A percentile compares a stretch with the other conserved stretches of the same genome.
Evolutionary conservation across 2,113 vertebrate species (phyloP).

Genomic region (Corydoras sp.): DNA sequence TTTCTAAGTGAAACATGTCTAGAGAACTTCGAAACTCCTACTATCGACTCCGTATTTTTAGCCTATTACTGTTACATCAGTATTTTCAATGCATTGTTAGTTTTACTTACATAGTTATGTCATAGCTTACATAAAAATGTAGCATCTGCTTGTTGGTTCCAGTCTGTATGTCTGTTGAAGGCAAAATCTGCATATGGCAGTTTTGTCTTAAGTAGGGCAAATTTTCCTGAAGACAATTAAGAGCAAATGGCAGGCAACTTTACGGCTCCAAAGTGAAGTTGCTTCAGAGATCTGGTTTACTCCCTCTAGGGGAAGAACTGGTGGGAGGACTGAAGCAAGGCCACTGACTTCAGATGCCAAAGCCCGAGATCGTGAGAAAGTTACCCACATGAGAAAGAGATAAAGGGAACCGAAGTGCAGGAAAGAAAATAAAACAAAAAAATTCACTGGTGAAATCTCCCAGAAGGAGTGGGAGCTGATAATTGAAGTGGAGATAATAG

Average conservation of each 20-base stretch:
- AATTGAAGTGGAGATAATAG: slow-evolving; percentile 33
- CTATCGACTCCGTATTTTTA: neutral
- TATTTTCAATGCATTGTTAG: neutral
- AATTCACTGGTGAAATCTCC: slow-evolving; percentile 37
- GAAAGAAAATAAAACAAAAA: slow-evolving; percentile 30
- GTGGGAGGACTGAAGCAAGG: slow-evolving; percentile 12
- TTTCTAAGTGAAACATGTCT: neutral
- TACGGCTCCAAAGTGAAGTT: slow-evolving; percentile 17
- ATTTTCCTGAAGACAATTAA: slow-evolving; percentile 14
- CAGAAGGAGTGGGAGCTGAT: slow-evolving; percentile 29
- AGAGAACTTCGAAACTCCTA: too few species aligned
- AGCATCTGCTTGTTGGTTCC: neutral
- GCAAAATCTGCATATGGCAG: neutral
- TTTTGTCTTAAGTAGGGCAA: neutral
- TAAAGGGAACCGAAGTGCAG: slow-evolving; percentile 7
- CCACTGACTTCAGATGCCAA: slow-evolving; percentile 21
- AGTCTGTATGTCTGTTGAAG: neutral
- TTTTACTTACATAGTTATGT: neutral
- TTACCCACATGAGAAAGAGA: slow-evolving; percentile 15
- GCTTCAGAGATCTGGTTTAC: slow-evolving; percentile 19
- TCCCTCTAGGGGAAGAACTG: slow-evolving; percentile 18
- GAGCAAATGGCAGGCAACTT: slow-evolving; percentile 3
- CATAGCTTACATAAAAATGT: neutral
- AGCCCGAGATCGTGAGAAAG: slow-evolving; percentile 2
- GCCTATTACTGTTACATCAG: neutral